Evolutionary conservation across 2,888 invertebrate genomes (phyloP), one percentile per base, ranked within the genome.

Genomic region (Argyra leucocephala): DNA sequence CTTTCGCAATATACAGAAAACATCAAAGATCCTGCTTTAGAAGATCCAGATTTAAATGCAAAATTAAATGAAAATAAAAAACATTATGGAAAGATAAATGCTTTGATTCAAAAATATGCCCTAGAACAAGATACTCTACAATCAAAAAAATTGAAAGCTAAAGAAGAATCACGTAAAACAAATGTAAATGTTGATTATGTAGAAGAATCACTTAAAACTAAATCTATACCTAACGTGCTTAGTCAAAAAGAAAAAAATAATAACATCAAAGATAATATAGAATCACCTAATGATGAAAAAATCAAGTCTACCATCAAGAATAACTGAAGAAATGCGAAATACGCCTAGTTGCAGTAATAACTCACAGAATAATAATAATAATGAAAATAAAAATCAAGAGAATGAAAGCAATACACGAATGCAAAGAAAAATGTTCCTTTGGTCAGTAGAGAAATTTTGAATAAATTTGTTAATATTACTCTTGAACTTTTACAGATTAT

Each of bases 41-140:
- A 78, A 5, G 85, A 84, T 74, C 73, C 78, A 0, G 77, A 80
- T 0, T 76, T 89, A 26, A 78, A 81, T 69, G 80, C 76, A 57
- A 84, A 83, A 73, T 74, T 88, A 37, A 82, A 82, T n/a, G 81
- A 82, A 61, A 88, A 87, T 73, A 81, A 77, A 70, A 80, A 81
- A 67, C 67, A 80, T 15, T 81, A 83, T 9, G 74, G 79, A 23
- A 82, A 79, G 69, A 85, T 84, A 70, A 76, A 79, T 68, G 83
- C 84, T 68, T 78, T 85, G 65, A 78, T 85, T 64, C 83, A 84
- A 71, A 84, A 82, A 66, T 78, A 69, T 71, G 76, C 78, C 2
- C 74, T 73, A 24, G 75, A 78, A 67, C 78, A 78, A 69, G 77
- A 78, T 68, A 71, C 73, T 63, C 64, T 66, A 67, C 73, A 72